Evolutionary conservation across 1,140 invertebrate genomes (phyloP), one percentile per base, ranked within the genome.

Genomic region (Drosophila kanapiae): DNA sequence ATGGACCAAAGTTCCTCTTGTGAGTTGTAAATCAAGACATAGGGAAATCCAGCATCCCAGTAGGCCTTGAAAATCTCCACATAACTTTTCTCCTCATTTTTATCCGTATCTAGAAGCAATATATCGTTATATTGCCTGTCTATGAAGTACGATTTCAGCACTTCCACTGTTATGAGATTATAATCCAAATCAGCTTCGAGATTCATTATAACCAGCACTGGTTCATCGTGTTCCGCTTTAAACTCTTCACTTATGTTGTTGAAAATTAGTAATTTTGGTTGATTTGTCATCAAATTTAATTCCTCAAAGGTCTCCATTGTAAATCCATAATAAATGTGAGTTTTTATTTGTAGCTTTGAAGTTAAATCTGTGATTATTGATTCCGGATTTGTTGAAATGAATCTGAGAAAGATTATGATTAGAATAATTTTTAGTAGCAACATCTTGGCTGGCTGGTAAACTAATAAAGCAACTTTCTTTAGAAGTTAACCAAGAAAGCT

Each of bases 61-160:
- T 35, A 77, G 2, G 49, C 11, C 8, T 56, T 29, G 3, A 45
- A 7, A 0, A 56, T 13, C 14, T 61, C 37, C n/a, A 3, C 0
- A 33, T 68, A 77, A 23, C 38, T 74, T 16, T 18, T 62, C 7
- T 31, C n/a, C 1, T 31, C 9, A 23, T 42, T n/a, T 8, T 18
- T 11, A 16, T 23, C 35, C 11, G 4, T 8, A 33, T 69, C 74
- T 23, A 77, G 14, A 0, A 77, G 56, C 38, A 77, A 1, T 3
- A 77, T 56, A 29, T 77, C 49, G 10, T 68, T 77, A 2, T 27
- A 77, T 14, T 77, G 75, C 2, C 74, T 61, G 18, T 77, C 63
- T 27, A 1, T 57, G 2, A 77, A 43, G 18, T 77, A 77, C 0
- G n/a, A 18, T 9, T 16, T 40, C 1, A 77, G 8, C 6, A 60